phyloP scores from a whole-genome alignment of 2,113 vertebrate species.

The Callithrix jacchus region DNA sequence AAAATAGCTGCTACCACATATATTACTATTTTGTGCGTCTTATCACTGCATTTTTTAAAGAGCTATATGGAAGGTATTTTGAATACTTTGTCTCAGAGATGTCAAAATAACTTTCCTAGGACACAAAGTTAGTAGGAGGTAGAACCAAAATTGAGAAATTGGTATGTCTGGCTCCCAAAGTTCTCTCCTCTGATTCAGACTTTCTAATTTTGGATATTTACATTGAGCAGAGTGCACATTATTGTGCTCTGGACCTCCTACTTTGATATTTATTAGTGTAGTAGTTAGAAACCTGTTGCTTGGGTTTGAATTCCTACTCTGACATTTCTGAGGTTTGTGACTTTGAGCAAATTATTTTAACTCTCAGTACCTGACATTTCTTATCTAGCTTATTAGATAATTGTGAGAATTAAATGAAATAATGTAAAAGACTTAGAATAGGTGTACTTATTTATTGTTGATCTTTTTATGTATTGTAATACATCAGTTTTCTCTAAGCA shows the following conservation, averaged over 20 bases:
- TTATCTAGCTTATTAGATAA: background rate
- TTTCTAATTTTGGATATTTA: conserved; percentile 27
- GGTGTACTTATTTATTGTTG: background rate
- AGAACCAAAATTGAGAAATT: background rate
- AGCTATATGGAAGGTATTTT: background rate
- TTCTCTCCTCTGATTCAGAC: background rate
- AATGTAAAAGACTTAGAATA: background rate
- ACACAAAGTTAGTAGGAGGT: background rate
- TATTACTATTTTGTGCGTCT: background rate
- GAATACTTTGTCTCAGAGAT: background rate
- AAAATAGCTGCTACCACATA: background rate
- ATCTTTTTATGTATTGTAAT: background rate
- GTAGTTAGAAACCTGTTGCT: background rate
- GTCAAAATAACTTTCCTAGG: background rate
- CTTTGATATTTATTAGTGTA: background rate
- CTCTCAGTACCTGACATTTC: background rate
- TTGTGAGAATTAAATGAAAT: background rate
- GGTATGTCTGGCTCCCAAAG: background rate
- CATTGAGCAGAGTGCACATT: background rate
- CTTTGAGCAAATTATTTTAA: background rate
- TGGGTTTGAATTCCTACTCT: background rate
- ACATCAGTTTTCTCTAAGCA: background rate
- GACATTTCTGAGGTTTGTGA: conserved; percentile 9
- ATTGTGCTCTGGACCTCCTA: background rate
- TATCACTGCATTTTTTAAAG: background rate